Conservation (phyloP, 2,888 invertebrate species). For the Hypomecis punctinalis region DNA sequence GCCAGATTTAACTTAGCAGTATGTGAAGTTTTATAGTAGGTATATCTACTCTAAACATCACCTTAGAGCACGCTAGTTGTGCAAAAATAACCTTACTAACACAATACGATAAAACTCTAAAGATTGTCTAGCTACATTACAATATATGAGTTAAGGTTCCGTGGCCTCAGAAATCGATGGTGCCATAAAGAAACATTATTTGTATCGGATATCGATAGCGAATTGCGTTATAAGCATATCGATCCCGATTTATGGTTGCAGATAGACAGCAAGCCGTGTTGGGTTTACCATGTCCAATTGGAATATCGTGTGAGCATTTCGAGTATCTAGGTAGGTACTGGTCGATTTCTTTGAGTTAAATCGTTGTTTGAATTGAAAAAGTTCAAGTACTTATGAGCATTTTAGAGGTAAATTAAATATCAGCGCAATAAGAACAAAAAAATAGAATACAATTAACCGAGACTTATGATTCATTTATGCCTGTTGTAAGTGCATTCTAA, state of each 20-base stretch:
- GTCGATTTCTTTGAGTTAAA: no score
- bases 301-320: background rate
- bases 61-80: background rate
- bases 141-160: slow-evolving; percentile 6
- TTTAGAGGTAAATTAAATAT: no score
- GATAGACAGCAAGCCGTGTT: slow-evolving; percentile 27
- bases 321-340: background rate
- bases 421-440: no score
- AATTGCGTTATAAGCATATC: slow-evolving; percentile 32
- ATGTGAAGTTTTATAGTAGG: slow-evolving; percentile 24
- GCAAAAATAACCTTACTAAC: slow-evolving; percentile 8
- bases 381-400: no score
- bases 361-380: no score
- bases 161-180: slow-evolving; percentile 18
- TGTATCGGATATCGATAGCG: slow-evolving; percentile 31
- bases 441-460: no score
- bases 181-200: slow-evolving; percentile 30
- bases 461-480: no score
- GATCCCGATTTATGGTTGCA: slow-evolving; percentile 25
- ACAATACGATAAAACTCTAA: background rate
- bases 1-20: slow-evolving; percentile 23
- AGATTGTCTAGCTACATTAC: background rate
- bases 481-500: no score
- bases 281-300: slow-evolving; percentile 6
- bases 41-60: background rate